A percentile compares a stretch with the other conserved stretches of the same genome.
These are phyloP conservation scores for Physella acuta DNA, from an alignment of 1,140 invertebrate species.

Conservation along the genomic window DNA sequence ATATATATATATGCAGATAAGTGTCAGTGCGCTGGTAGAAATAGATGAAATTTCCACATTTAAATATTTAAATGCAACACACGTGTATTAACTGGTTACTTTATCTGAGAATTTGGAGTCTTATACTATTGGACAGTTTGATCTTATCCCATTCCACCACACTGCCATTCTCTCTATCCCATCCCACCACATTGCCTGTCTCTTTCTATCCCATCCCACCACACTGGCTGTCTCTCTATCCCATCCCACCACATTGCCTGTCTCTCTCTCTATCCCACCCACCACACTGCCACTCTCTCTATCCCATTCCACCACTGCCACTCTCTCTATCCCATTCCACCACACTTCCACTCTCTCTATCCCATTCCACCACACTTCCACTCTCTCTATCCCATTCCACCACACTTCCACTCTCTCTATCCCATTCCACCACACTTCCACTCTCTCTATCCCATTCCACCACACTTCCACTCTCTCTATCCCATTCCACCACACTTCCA, in stretches of 20 bases:
- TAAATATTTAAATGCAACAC: too few relatives aligned
- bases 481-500: too few relatives aligned
- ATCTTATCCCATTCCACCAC: background rate
- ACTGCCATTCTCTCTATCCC: background rate
- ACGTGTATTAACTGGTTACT: too few relatives aligned
- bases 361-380: background rate
- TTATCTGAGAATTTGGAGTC: too few relatives aligned
- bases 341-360: background rate
- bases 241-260: background rate
- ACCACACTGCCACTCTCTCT: background rate
- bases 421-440: background rate
- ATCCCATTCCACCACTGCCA: background rate
- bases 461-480: background rate
- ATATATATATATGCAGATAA: too few relatives aligned
- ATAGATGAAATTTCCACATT: too few relatives aligned
- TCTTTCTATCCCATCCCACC: background rate
- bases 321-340: background rate
- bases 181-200: background rate
- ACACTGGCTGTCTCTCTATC: background rate
- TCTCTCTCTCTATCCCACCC: background rate
- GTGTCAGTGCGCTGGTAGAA: too few relatives aligned
- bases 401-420: background rate
- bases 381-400: background rate
- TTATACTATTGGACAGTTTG: too few relatives aligned
- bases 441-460: conserved; percentile 1